These are phyloP conservation scores for Hucho hucho DNA, from an alignment of 2,113 vertebrate species.

Conservation along the genomic window DNA sequence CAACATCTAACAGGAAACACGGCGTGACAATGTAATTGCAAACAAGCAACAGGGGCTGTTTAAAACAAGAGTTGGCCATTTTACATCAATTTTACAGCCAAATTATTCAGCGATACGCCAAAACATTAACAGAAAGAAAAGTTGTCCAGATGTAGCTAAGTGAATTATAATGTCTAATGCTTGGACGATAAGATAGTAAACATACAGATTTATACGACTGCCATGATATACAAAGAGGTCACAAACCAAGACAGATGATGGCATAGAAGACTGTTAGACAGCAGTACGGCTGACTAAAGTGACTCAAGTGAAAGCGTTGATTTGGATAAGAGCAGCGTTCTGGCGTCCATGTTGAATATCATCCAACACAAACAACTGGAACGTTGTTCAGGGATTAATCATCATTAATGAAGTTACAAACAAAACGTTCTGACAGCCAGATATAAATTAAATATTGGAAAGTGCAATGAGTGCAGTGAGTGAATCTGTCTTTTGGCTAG, in stretches of 20 bases:
- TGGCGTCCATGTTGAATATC: neutral
- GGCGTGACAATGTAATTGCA: slow-evolving; percentile 1
- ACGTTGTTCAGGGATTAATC: slow-evolving; percentile 7
- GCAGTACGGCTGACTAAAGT: slow-evolving; percentile 20
- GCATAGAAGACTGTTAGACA: slow-evolving; percentile 23
- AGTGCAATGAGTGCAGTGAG: too few species aligned
- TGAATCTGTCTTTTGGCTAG: too few species aligned
- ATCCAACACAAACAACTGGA: slow-evolving; percentile 17
- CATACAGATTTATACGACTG: slow-evolving; percentile 20
- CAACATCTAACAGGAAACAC: neutral
- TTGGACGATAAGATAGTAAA: slow-evolving; percentile 16
- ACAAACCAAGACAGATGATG: slow-evolving; percentile 13
- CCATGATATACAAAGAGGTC: slow-evolving; percentile 37
- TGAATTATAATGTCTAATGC: too few species aligned
- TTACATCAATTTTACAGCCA: neutral
- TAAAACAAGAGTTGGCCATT: neutral
- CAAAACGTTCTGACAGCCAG: too few species aligned
- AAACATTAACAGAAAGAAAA: slow-evolving; percentile 12
- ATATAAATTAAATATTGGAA: too few species aligned
- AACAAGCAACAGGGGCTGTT: neutral
- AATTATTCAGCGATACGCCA: neutral
- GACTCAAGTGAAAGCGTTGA: slow-evolving; percentile 21
- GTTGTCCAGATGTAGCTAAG: neutral
- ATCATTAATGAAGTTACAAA: neutral
- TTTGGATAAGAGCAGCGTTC: slow-evolving; percentile 25